phyloP scores from a whole-genome alignment of 92 coral and sea anemone species.

The Heliopora coerulea region DNA sequence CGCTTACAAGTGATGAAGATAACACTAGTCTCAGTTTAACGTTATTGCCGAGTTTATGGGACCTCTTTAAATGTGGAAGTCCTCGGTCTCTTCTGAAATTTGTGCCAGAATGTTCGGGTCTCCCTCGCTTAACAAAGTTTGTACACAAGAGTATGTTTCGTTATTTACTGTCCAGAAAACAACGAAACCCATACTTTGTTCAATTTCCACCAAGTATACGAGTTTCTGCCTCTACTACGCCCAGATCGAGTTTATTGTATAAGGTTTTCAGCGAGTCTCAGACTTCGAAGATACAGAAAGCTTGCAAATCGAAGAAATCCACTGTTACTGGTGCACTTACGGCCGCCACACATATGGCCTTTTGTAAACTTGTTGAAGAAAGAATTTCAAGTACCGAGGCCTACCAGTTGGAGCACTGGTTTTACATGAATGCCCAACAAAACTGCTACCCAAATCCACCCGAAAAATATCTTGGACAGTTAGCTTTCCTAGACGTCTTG shows the following conservation, averaged over 20 bases:
- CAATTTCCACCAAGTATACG: conserved; percentile 12
- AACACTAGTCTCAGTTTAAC: not conserved
- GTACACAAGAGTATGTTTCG: not conserved
- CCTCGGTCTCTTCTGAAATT: not conserved
- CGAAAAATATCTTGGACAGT: not conserved
- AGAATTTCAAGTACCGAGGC: not conserved
- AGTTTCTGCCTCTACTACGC: not conserved
- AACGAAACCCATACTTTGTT: not conserved
- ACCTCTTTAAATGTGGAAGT: not conserved
- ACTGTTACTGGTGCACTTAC: conserved; percentile 24
- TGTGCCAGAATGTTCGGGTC: not conserved
- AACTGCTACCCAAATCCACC: not conserved
- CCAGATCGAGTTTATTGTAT: not conserved
- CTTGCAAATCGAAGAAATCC: conserved; percentile 12
- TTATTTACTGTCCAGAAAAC: not conserved
- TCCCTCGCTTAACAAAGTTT: not conserved
- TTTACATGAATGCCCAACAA: not conserved
- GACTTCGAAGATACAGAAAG: conserved; percentile 7
- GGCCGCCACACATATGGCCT: conserved; percentile 10
- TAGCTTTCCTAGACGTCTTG: not conserved
- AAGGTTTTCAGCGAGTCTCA: conserved; percentile 19
- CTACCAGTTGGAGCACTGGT: not conserved
- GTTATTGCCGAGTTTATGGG: not conserved
- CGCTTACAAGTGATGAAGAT: not conserved
- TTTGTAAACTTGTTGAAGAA: not conserved